Base-by-base conservation (phyloP, 2,888 invertebrate genomes). In the Lepidocyrtoides sp. region DNA sequence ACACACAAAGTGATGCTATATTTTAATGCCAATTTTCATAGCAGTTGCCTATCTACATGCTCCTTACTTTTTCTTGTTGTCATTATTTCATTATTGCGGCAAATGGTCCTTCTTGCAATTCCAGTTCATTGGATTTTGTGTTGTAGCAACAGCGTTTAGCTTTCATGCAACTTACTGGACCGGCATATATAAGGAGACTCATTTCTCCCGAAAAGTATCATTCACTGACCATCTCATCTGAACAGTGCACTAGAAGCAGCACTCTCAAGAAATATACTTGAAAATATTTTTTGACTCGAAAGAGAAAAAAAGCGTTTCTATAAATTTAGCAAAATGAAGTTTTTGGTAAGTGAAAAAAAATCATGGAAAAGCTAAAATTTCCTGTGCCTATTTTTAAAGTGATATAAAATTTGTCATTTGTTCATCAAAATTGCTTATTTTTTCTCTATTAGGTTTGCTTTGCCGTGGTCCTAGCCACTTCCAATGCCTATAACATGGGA, bases 131-230 rank as follows among this genome's bases (percentile, higher is more conserved):
- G 14, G 77, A 75, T 12, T 54, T 51, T 89, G 77, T 79, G 57
- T 60, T 20, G 72, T 29, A 41, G 66, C 48, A 66, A 7, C 48
- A 63, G n/a, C 48, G 20, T 77, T 89, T 29, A 23, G 81, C 32
- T 72, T 82, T 51, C 29, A 41, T 57, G 77, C 51, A 54, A 83
- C 57, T 77, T 63, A 36, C 89, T 90, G 89, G 89, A 90, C 89
- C 89, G 89, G 84, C 77, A 69, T 90, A 84, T 90, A 90, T 90
- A 91, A 91, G 90, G 90, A 51, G 90, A 85, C 69, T 23, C 51
- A 63, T 26, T 79, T 81, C 66, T 12, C 20, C 90, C 85, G 48
- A 75, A 66, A 77, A 85, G 85, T 79, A 91, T 91, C 90, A 91
- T 91, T 91, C 90, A 85, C 66, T 91, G 29, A 81, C 72, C 17